Base-by-base conservation (phyloP, 2,113 vertebrate species). In the Gambusia affinis region DNA sequence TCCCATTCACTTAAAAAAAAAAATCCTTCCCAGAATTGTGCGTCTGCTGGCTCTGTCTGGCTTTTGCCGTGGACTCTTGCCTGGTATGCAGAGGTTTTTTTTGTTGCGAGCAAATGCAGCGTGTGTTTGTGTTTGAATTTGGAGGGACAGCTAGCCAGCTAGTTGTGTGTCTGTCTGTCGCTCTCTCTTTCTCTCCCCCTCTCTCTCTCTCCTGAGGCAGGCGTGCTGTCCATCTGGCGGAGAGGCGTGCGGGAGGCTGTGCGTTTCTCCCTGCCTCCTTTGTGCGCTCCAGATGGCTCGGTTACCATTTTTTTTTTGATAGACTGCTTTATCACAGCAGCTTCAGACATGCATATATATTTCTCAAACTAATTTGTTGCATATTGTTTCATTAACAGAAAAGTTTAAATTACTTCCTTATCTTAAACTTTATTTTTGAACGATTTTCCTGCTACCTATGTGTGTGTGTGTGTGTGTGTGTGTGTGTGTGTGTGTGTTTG, bases 151-250 rank as follows among this genome's bases (percentile, higher is more conserved):
- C 90, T 93, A 94, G 83, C 87, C 87, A 90, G 91, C 89, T 89
- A 90, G 85, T 91, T 92, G 74, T 47, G 1, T 47, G 3, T 42
- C 39, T 42, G 3, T 42, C 39, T 42, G 3, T 14, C 39, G 3
- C 39, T 42, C 39, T 14, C 15, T 15, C 44, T 47, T 14, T 47
- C 44, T 47, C 44, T 47, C 44, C 19, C 44, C 3, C 4, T 19
- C 44, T 47, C 44, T 47, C 44, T 44, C 42, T 88, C 85, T 86
- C 60, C 61, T 73, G 91, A 90, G 88, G 87, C 84, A 82, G 89
- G 93, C 93, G 86, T 93, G 91, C 91, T 94, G 92, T 93, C 93
- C 92, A 92, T 94, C 93, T 93, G 93, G 92, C 90, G 85, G 81
- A 88, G 89, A 76, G 82, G 91, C 87, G 76, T 88, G 91, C 84